Evolutionary conservation across 2,797 vertebrate genomes (phyloP).

Genomic region (Rhodeus uyekii): DNA sequence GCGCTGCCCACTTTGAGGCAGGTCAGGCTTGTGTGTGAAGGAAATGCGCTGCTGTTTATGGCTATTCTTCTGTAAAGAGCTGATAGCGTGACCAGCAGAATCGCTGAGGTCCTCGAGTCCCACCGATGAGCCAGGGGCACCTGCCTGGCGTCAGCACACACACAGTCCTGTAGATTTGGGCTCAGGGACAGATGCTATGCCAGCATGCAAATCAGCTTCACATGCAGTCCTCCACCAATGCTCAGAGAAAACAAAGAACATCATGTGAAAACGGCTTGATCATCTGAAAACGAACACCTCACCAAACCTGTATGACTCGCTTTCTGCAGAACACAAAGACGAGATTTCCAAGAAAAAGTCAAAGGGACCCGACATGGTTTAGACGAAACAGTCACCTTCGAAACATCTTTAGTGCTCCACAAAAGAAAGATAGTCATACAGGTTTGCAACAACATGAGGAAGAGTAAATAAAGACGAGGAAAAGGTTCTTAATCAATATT

Average conservation of each 20-base stretch:
- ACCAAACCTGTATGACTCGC: neutral
- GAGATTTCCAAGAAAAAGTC: neutral
- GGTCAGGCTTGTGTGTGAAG: constrained; percentile 28
- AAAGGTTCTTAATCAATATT: neutral
- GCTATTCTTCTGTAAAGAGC: constrained; percentile 2
- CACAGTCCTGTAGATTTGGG: constrained; percentile 28
- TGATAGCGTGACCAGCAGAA: constrained; percentile 12
- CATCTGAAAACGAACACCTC: neutral
- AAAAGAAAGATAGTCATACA: neutral
- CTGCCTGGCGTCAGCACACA: constrained; percentile 37
- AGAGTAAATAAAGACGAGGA: neutral
- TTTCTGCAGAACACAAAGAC: neutral
- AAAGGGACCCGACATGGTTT: too few relatives aligned
- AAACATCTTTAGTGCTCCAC: neutral
- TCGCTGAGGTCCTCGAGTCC: constrained; percentile 17
- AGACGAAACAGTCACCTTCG: too few relatives aligned
- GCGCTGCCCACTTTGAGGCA: constrained; percentile 10
- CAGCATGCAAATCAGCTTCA: constrained; percentile 33
- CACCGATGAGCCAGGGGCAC: constrained; percentile 37
- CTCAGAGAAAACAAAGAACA: constrained; percentile 1
- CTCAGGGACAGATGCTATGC: constrained; percentile 50
- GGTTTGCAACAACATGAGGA: neutral
- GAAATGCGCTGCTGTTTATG: neutral
- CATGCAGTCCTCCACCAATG: neutral
- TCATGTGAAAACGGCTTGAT: neutral